These are phyloP conservation scores for Pygmarrhopalites habei DNA, from an alignment of 1,140 invertebrate species.

Conservation along the genomic window DNA sequence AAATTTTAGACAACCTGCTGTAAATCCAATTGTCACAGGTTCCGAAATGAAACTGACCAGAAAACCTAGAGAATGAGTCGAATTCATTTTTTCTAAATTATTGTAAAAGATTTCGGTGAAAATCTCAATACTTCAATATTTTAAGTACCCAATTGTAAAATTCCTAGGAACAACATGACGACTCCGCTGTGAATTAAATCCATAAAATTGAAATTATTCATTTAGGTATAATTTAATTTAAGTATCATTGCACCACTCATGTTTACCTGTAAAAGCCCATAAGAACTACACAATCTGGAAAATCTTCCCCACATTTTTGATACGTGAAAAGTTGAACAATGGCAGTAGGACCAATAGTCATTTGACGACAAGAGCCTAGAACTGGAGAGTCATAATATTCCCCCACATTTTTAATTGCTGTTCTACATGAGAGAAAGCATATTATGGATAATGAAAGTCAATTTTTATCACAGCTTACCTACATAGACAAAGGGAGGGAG, in stretches of 20 bases:
- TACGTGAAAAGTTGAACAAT: constrained; percentile 68
- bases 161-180: too few relatives aligned
- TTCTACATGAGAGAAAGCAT: too few relatives aligned
- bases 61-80: constrained; percentile 77
- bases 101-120: too few relatives aligned
- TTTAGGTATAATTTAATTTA: constrained; percentile 71
- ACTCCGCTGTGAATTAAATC: neutral
- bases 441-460: too few relatives aligned
- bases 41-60: constrained; percentile 89
- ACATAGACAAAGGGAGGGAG: constrained; percentile 86
- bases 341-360: constrained; percentile 80
- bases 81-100: too few relatives aligned
- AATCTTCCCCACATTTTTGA: constrained; percentile 62
- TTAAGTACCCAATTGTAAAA: too few relatives aligned
- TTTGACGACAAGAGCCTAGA: constrained; percentile 82
- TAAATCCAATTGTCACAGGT: constrained; percentile 76
- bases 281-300: constrained; percentile 67
- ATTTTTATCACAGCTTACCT: too few relatives aligned
- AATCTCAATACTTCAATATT: too few relatives aligned
- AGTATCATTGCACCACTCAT: constrained; percentile 67
- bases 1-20: too few relatives aligned
- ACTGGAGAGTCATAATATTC: too few relatives aligned
- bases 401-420: too few relatives aligned
- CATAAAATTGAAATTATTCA: too few relatives aligned
- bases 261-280: constrained; percentile 67